Evolutionary conservation across 2,888 invertebrate species (phyloP), one percentile per base, ranked within the genome.

Genomic region (Epistrophe eligans): DNA sequence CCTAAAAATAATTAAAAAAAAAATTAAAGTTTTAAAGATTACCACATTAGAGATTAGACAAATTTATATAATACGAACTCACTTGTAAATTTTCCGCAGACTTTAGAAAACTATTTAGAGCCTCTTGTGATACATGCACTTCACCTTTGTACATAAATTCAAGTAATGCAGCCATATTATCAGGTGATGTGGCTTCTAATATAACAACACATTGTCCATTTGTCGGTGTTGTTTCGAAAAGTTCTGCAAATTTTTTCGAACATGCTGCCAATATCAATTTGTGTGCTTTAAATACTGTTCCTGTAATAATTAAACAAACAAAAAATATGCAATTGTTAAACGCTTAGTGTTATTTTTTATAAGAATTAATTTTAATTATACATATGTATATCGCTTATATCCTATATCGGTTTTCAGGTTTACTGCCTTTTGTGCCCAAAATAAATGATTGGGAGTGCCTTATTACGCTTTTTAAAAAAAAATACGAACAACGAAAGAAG

Each of bases 101-200:
- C 93, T 98, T 97, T 89, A 98, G 95, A 93, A 98, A 98, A 93
- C 97, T 97, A 91, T 97, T 97, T 90, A 98, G 95, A 89, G 97
- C 97, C 93, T 98, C 97, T 94, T 98, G 97, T 90, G 97, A 97
- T 91, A 98, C 97, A 93, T 98, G 97, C 90, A 98, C 98, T 93
- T 98, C 98, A 82, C 98, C 98, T 93, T 97, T 97, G 94, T 98
- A 98, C 98, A 98, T 98, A 93, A 98, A 98, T 93, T 98, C 97
- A 89, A 98, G 95, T 89, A 98, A 94, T 60, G 97, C 97, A 89
- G 97, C 96, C 97, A 98, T 97, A 93, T 98, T 97, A 92, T 96
- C 96, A 83, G 97, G 97, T 89, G 96, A 96, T 90, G 97, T 98
- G 89, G 97, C 97, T 93, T 98, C 97, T 93, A 98, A 94, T 92